Conservation (phyloP, 2,113 vertebrate species). For the Ia io region DNA sequence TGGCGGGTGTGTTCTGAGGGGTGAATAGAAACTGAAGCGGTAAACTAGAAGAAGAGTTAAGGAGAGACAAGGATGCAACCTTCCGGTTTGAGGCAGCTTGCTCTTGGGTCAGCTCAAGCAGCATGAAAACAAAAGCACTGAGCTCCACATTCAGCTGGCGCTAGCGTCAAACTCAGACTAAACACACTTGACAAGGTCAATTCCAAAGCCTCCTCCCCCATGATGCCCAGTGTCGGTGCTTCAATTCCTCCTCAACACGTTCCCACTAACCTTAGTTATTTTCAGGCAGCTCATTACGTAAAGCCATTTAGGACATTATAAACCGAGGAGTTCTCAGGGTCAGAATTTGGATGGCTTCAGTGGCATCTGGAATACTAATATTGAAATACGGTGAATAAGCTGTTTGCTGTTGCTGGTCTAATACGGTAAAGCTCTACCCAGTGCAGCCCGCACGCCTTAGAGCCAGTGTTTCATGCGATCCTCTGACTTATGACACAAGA, state of each 20-base stretch:
- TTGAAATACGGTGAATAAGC: not conserved
- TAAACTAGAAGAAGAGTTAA: not conserved
- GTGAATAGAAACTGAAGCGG: not conserved
- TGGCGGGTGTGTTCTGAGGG: not conserved
- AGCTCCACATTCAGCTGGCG: not conserved
- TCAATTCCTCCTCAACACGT: not conserved
- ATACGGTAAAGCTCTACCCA: not conserved
- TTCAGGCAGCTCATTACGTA: not conserved
- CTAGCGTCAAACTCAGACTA: constrained; percentile 1
- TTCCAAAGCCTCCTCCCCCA: not conserved
- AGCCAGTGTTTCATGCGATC: not conserved
- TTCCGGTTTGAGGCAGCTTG: not conserved
- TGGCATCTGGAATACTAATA: not conserved
- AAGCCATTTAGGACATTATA: constrained; percentile 25
- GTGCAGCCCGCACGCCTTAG: not conserved
- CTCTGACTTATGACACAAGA: not conserved
- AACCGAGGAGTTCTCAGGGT: not conserved
- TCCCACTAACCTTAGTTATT: not conserved
- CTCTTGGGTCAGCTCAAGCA: not conserved
- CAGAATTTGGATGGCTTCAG: not conserved
- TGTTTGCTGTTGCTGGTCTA: not conserved
- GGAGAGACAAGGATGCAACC: not conserved
- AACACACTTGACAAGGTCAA: not conserved
- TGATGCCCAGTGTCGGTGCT: not conserved
- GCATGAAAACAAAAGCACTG: not conserved